Evolutionary conservation across 2,888 invertebrate genomes (phyloP).

Genomic region (Trachelus iudaicus): DNA sequence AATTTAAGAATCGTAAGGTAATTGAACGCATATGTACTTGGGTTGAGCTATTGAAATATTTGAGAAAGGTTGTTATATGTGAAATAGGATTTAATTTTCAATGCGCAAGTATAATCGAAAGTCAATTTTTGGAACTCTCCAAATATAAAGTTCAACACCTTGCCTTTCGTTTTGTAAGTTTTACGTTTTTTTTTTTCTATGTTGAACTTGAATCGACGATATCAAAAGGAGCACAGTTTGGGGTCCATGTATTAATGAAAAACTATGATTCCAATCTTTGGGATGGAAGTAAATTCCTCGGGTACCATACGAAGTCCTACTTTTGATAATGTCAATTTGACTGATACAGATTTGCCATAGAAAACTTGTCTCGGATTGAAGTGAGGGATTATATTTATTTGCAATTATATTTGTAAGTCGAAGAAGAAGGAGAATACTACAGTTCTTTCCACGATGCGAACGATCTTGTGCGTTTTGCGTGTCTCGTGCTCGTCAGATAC

Average conservation of each 20-base stretch:
- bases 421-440: neutral
- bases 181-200: neutral
- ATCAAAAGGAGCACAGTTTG: neutral
- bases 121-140: neutral
- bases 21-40: neutral
- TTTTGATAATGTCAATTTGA: neutral
- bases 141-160: neutral
- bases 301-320: neutral
- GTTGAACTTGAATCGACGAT: neutral
- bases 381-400: neutral
- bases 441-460: neutral
- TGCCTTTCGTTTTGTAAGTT: neutral
- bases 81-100: neutral
- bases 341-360: neutral
- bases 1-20: neutral
- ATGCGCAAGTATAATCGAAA: neutral
- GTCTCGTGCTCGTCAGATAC: constrained; percentile 13
- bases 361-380: neutral
- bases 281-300: neutral
- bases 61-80: neutral
- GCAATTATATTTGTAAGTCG: neutral
- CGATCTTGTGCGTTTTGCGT: neutral
- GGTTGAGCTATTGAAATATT: neutral
- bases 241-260: neutral
- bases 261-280: neutral